phyloP scores from a whole-genome alignment of 2,888 invertebrate genomes.

The Pyralis farinalis region DNA sequence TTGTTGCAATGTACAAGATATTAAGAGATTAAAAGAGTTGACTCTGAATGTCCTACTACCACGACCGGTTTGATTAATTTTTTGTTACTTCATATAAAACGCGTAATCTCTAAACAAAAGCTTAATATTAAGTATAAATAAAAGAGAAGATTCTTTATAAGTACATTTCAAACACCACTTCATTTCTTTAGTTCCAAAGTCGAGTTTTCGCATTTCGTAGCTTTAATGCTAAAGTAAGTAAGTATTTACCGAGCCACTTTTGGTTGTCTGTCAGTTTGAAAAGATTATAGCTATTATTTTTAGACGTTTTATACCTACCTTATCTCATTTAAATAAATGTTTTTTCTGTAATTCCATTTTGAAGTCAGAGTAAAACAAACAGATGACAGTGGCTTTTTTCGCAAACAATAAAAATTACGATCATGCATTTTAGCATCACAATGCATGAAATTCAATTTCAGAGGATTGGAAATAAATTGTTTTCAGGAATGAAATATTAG shows the following conservation, averaged over 20 bases:
- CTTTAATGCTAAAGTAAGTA: background rate
- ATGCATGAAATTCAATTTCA: background rate
- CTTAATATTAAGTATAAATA: no score
- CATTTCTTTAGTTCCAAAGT: background rate
- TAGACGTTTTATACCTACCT: no score
- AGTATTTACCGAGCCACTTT: background rate
- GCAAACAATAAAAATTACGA: background rate
- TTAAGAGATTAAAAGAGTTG: no score
- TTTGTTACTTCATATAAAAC: no score
- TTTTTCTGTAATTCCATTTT: background rate
- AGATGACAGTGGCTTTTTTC: background rate
- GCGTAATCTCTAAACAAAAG: no score
- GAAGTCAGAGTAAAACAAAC: background rate
- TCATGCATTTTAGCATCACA: background rate
- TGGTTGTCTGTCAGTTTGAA: background rate
- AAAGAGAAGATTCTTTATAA: no score
- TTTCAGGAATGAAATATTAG: slow-evolving; percentile 3
- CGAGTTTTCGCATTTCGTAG: background rate
- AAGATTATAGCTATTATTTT: background rate
- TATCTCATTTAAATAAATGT: background rate
- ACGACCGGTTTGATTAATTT: no score
- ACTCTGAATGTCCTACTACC: no score
- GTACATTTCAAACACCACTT: background rate
- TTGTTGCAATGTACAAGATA: no score
- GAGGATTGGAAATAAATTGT: background rate